A percentile compares a stretch with the other conserved stretches of the same genome.
Evolutionary conservation across 2,888 invertebrate species (phyloP).

Genomic region (Platycnemis pennipes): DNA sequence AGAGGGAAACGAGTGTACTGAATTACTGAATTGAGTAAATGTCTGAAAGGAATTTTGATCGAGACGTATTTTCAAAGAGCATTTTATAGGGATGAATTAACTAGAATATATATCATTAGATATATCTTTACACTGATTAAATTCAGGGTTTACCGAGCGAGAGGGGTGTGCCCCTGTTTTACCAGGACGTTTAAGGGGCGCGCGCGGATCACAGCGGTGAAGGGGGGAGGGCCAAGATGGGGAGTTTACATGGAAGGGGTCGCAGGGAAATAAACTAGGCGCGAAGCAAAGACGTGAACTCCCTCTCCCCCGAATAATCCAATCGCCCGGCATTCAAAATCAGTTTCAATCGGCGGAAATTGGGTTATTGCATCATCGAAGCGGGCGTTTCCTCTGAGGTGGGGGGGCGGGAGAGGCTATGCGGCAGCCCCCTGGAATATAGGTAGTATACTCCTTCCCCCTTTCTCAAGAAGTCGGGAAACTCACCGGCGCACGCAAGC

Average conservation of each 20-base stretch:
- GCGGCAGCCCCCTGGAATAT: background rate
- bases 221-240: background rate
- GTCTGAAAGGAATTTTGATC: no score
- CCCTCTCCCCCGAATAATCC: background rate
- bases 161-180: no score
- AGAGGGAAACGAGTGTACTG: no score
- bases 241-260: background rate
- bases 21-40: no score
- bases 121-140: no score
- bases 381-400: background rate
- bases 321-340: slow-evolving; percentile 4
- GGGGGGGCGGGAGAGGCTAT: background rate
- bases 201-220: background rate
- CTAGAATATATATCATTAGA: no score
- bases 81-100: no score
- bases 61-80: no score
- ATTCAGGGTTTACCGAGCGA: no score
- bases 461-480: background rate
- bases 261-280: background rate
- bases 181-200: no score
- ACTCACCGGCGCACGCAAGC: background rate
- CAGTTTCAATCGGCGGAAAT: slow-evolving; percentile 2
- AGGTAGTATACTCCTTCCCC: background rate
- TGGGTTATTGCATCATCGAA: slow-evolving; percentile 22
- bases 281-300: background rate